Evolutionary conservation across 2,113 vertebrate species (phyloP).

Genomic region (pig (Sus scrofa)): DNA sequence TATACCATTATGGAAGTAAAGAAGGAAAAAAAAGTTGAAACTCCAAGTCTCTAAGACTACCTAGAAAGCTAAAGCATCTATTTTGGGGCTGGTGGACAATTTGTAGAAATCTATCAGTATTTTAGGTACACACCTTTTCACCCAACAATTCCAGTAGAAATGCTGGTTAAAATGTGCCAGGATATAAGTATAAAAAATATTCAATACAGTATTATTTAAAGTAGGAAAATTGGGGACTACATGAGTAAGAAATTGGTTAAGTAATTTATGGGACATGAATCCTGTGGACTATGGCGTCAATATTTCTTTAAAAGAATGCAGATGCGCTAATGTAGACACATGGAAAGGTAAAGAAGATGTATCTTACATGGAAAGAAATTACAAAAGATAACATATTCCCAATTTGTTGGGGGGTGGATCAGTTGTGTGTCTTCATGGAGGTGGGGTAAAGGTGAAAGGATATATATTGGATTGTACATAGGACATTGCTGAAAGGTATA

Average conservation of each 20-base stretch:
- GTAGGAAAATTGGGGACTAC: background rate
- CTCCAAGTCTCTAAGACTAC: background rate
- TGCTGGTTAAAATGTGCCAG: background rate
- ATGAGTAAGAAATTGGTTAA: background rate
- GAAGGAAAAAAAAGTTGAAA: no score
- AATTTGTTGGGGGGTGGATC: background rate
- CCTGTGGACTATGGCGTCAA: accelerated
- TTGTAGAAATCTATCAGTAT: background rate
- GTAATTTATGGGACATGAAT: background rate
- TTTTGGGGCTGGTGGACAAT: background rate
- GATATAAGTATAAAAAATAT: background rate
- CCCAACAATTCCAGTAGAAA: background rate
- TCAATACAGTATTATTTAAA: background rate
- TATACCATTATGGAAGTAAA: background rate
- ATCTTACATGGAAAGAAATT: background rate
- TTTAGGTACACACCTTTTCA: background rate
- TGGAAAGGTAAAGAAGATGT: background rate
- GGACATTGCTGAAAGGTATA: background rate
- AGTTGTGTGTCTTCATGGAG: background rate
- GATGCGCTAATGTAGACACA: background rate
- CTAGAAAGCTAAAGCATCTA: background rate
- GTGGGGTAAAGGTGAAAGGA: background rate
- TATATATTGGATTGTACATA: background rate
- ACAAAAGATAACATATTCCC: background rate
- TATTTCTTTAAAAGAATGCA: background rate